Conservation (phyloP, 2,888 invertebrate genomes). For the Ephialtes manifestator region DNA sequence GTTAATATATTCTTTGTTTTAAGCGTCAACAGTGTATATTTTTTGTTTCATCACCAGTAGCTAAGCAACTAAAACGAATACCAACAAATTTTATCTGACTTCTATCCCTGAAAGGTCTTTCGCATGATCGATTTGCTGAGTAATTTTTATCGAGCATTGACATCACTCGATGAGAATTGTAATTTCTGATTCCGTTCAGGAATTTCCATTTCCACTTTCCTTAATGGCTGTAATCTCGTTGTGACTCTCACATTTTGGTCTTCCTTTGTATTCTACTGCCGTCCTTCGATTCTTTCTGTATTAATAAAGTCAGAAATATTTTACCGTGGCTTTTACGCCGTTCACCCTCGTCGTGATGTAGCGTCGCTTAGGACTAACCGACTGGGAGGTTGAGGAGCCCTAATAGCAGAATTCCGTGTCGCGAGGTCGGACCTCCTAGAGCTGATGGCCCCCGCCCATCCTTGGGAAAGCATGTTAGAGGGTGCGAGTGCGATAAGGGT, state of each 20-base stretch:
- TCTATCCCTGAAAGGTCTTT: slow-evolving; percentile 10
- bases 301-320: slow-evolving; percentile 56
- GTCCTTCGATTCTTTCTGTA: slow-evolving; percentile 31
- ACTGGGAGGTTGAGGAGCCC: slow-evolving; percentile 55
- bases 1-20: too few species aligned
- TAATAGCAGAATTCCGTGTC: slow-evolving; percentile 83
- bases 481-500: slow-evolving; percentile 76
- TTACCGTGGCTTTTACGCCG: slow-evolving; percentile 28
- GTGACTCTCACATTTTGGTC: slow-evolving; percentile 3
- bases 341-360: slow-evolving; percentile 31
- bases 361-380: slow-evolving; percentile 14
- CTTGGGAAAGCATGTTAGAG: slow-evolving; percentile 77
- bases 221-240: slow-evolving; percentile 10
- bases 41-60: too few species aligned
- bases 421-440: slow-evolving; percentile 73
- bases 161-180: slow-evolving; percentile 1
- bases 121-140: slow-evolving; percentile 45
- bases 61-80: too few species aligned
- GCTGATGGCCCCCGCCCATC: slow-evolving; percentile 44
- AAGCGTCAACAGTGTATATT: too few species aligned
- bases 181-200: slow-evolving; percentile 4
- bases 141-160: slow-evolving; percentile 59
- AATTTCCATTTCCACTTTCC: slow-evolving; percentile 43
- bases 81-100: too few species aligned
- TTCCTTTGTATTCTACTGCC: slow-evolving; percentile 12